Base-by-base conservation (phyloP, 2,888 invertebrate genomes). In the Magallana nippona region DNA sequence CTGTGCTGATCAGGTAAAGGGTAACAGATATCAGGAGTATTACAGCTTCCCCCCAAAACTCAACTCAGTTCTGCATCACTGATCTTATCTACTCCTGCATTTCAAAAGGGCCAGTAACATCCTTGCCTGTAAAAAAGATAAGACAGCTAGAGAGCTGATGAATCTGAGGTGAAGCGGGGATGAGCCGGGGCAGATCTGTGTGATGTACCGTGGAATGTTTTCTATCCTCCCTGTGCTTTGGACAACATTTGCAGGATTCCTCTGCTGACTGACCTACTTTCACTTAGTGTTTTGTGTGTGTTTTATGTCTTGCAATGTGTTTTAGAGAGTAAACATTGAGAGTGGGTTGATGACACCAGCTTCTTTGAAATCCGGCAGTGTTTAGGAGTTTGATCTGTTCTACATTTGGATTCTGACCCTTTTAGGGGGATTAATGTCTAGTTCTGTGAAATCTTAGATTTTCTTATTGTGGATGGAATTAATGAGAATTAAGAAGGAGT, bases 191-290 rank as follows among this genome's bases (percentile, higher is more conserved):
- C 22, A 2, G 10, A 19, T 44, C 44, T 44, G 11, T 71, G 71
- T 71, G 27, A 22, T 27, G 27, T 27, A 27, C 71, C 27, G 2
- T 1, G 22, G 71, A 71, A 71, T 71, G 71, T 32, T 71, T 27
- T 63, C 63, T 22, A 27, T 27, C 13, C 27, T 15, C 13, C 5
- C 71, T 3, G 11, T 32, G 22, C 60, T 71, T 71, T 71, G 71
- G 32, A 71, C 71, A 71, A 71, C 71, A 71, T 71, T 71, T 71
- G 71, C 71, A 71, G 71, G 71, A 71, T 71, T 32, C 71, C 27
- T 15, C 22, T 27, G 11, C 13, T 22, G 19, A 32, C 11, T 71
- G 71, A 71, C 71, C 71, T 71, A 71, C 71, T 71, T 71, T 22
- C 32, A 27, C 32, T 27, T 15, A 71, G 71, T 71, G 71, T 71